These are phyloP conservation scores for Clangula hyemalis DNA, from an alignment of 2,797 vertebrate species.

Conservation along the genomic window DNA sequence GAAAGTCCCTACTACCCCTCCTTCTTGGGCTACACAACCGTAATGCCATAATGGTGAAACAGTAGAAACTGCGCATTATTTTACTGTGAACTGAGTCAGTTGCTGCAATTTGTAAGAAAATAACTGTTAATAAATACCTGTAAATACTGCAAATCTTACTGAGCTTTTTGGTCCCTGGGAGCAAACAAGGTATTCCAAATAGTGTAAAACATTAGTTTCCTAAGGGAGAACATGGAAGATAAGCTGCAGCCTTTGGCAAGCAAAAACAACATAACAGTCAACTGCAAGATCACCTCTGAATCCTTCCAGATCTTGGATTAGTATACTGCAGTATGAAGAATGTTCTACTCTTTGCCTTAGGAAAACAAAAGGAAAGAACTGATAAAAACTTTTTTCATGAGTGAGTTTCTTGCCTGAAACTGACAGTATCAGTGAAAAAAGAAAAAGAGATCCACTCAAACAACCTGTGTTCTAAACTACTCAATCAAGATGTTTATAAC, in stretches of 20 bases:
- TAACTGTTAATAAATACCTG: constrained; percentile 23
- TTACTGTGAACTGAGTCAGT: not conserved
- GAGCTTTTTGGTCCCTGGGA: not conserved
- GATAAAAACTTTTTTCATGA: not conserved
- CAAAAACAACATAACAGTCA: not conserved
- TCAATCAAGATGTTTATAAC: not conserved
- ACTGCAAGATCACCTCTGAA: constrained; percentile 27
- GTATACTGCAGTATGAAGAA: not conserved
- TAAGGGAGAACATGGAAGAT: not conserved
- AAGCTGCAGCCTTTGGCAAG: constrained; percentile 32
- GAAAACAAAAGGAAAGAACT: constrained; percentile 39
- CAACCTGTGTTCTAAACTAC: not conserved
- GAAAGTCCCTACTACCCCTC: fast-evolving
- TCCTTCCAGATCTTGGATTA: not conserved
- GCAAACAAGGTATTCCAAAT: not conserved
- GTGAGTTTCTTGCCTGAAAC: too few species aligned
- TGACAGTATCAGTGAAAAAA: too few species aligned
- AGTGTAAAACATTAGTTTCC: not conserved
- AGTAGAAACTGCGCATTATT: not conserved
- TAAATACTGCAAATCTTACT: constrained; percentile 19
- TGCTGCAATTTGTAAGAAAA: constrained; percentile 32
- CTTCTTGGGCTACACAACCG: fast-evolving
- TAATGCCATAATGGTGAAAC: not conserved
- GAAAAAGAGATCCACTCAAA: not conserved
- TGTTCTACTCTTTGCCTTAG: constrained; percentile 6